A percentile compares a stretch with the other conserved stretches of the same genome.
Conservation (phyloP, 2,113 vertebrate genomes). For the Myodes glareolus region DNA sequence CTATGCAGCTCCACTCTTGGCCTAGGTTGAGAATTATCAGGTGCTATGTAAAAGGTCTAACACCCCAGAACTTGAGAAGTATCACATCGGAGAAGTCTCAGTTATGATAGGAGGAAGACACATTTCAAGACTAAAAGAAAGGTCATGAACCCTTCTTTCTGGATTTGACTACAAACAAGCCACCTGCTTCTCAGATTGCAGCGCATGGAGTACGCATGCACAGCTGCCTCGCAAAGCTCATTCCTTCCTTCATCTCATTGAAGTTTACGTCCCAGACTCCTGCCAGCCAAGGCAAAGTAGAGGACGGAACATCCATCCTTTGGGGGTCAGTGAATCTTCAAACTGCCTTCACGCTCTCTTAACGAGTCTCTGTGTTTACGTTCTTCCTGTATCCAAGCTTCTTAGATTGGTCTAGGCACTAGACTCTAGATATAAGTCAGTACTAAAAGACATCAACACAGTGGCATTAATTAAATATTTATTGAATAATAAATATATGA, state of each 20-base stretch:
- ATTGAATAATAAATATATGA: not conserved
- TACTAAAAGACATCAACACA: not conserved
- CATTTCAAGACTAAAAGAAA: not conserved
- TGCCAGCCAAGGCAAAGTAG: too few species aligned
- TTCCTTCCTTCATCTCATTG: not conserved
- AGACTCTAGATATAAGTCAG: not conserved
- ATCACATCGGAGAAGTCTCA: not conserved
- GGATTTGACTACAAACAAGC: not conserved
- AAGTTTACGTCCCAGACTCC: not conserved
- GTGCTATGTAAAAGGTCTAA: not conserved
- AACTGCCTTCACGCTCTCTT: not conserved
- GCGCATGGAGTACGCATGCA: not conserved
- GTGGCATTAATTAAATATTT: not conserved
- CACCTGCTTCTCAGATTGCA: not conserved
- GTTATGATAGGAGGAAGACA: not conserved
- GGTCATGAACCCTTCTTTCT: not conserved
- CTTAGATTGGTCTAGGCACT: not conserved
- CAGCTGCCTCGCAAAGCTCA: not conserved
- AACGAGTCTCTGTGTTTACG: not conserved
- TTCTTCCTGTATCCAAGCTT: conserved; percentile 15
- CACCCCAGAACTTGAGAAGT: not conserved
- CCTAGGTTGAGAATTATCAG: not conserved
- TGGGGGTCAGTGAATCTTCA: not conserved
- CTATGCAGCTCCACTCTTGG: not conserved
- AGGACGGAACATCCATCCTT: not conserved